phyloP scores from a whole-genome alignment of 2,888 invertebrate species.

The Drosophila mercatorum region DNA sequence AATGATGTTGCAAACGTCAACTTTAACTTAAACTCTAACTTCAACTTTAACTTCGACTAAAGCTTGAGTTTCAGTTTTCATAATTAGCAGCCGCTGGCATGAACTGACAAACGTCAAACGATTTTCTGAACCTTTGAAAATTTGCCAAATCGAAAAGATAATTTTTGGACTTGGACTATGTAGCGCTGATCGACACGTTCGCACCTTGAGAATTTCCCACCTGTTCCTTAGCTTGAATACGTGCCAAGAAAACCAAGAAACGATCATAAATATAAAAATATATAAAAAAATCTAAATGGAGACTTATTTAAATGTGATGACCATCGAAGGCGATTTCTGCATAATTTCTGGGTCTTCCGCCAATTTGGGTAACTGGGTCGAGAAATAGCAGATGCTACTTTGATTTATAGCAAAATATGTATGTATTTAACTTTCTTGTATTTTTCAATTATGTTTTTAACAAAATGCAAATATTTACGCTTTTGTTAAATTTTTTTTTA shows the following conservation, averaged over 20 bases:
- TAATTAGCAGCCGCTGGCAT: slow-evolving; percentile 47
- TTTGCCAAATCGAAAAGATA: slow-evolving; percentile 16
- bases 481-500: neutral
- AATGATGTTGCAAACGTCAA: slow-evolving; percentile 55
- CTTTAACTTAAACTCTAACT: slow-evolving; percentile 1
- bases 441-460: neutral
- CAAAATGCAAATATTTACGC: slow-evolving; percentile 43
- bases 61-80: slow-evolving; percentile 46
- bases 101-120: slow-evolving; percentile 41
- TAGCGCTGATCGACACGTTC: slow-evolving; percentile 38
- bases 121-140: slow-evolving; percentile 51
- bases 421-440: neutral
- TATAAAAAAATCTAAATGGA: slow-evolving; percentile 6
- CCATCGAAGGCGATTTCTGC: slow-evolving; percentile 42
- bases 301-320: slow-evolving; percentile 20
- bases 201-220: slow-evolving; percentile 60
- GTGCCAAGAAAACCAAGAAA: slow-evolving; percentile 62
- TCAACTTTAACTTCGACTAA: slow-evolving; percentile 16
- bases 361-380: slow-evolving; percentile 43
- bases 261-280: neutral
- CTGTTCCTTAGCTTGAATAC: slow-evolving; percentile 45
- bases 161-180: slow-evolving; percentile 3
- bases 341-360: slow-evolving; percentile 63
- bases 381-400: slow-evolving; percentile 13
- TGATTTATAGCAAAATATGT: slow-evolving; percentile 29